Base-by-base conservation (phyloP, 1,140 invertebrate genomes). In the Portunus trituberculatus region DNA sequence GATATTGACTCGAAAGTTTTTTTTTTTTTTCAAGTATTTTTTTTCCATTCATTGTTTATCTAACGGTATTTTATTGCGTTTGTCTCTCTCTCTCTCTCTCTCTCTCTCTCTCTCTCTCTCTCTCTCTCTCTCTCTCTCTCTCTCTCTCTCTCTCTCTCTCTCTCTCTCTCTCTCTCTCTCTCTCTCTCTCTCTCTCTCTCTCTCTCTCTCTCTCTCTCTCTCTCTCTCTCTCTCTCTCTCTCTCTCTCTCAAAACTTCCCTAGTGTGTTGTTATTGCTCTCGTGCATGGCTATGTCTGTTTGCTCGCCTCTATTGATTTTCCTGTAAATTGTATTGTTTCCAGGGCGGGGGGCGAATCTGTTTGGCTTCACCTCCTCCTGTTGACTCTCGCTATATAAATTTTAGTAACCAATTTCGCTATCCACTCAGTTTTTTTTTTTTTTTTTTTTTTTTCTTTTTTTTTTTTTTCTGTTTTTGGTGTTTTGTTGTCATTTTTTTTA, bases 141-240 rank as follows among this genome's bases (percentile, higher is more conserved):
- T 87, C 84, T 87, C 86, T 88, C 86, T 88, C 86, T 88, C 45
- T 45, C 45, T 46, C 45, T 88, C 86, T 46, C 45, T 46, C 86
- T 45, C 86, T 88, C 86, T 46, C 86, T 46, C 86, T 45, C 45
- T 46, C 45, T 88, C 31, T 88, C 31, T 46, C 32, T 45, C 31
- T 88, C 86, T 46, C 31, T 45, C 45, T 46, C 31, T 45, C 91
- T 76, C 91, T 92, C 59, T 76, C 91, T 92, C 59, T 92, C 91
- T 92, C 91, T 92, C 91, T 92, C 91, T 92, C 91, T 92, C 91
- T 92, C 31, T 92, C 91, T 92, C 91, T 92, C 52, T 92, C 31
- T 92, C 52, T 92, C 28, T 92, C 46, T 92, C 91, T 52, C 46
- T 91, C 90, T 48, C 25, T 45, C 39, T 59, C 52, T 59, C 52